A percentile compares a stretch with the other conserved stretches of the same genome.
phyloP scores from a whole-genome alignment of 2,113 vertebrate genomes.

The Urocolius indicus region DNA sequence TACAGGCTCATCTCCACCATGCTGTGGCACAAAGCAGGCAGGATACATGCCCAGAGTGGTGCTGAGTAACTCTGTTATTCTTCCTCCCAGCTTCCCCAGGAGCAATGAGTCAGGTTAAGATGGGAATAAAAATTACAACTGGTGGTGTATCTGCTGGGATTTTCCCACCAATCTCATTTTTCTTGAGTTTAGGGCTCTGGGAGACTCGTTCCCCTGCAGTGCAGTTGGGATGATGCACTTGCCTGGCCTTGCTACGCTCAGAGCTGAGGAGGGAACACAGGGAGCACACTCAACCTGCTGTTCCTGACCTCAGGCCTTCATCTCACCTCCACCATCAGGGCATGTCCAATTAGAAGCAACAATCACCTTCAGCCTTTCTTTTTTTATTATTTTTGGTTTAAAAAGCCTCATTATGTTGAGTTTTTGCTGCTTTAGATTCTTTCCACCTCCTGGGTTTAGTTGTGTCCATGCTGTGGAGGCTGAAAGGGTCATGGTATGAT shows the following conservation, averaged over 20 bases:
- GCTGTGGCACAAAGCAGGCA: not conserved
- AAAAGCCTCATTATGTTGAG: constrained; percentile 12
- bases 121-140: not conserved
- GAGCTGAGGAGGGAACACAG: not conserved
- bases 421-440: not conserved
- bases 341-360: not conserved
- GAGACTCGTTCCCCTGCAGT: not conserved
- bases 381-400: not conserved
- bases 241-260: not conserved
- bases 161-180: not conserved
- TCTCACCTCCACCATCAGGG: not conserved
- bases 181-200: not conserved
- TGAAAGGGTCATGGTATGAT: not conserved
- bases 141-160: not conserved
- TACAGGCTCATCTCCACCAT: not conserved
- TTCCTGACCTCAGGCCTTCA: not conserved
- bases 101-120: not conserved
- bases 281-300: not conserved
- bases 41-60: not conserved
- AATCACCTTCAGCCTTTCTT: not conserved
- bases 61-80: not conserved
- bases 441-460: not conserved
- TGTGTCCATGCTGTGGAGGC: not conserved
- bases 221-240: not conserved
- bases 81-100: not conserved